These are phyloP conservation scores for Mystacornis crossleyi DNA, from an alignment of 2,113 vertebrate genomes.

Conservation along the genomic window DNA sequence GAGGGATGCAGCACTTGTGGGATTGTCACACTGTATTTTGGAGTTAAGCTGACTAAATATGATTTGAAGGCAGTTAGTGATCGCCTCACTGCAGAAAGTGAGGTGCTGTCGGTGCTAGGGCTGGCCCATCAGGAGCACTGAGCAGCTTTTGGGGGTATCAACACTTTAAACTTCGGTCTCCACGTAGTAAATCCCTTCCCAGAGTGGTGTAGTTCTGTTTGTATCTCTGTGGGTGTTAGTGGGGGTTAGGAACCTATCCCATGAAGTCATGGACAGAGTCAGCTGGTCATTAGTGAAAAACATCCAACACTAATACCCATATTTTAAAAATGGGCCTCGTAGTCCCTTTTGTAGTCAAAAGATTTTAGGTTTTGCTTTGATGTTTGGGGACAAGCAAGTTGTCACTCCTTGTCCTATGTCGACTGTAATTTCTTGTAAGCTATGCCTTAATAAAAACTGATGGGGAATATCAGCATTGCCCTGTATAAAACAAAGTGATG, in stretches of 20 bases:
- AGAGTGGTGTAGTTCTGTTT: not conserved
- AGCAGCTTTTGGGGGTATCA: not conserved
- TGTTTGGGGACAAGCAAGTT: not conserved
- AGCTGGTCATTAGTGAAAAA: not conserved
- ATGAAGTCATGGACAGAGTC: not conserved
- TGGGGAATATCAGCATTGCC: not conserved
- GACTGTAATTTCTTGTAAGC: not conserved
- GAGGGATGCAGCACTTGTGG: not conserved
- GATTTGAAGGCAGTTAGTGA: not conserved
- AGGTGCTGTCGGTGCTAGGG: not conserved
- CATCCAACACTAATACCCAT: not conserved
- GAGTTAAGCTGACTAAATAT: not conserved
- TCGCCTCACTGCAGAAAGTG: not conserved
- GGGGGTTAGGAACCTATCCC: not conserved
- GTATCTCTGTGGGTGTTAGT: not conserved
- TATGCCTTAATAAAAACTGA: not conserved
- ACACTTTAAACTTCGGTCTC: not conserved
- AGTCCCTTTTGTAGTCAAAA: not conserved
- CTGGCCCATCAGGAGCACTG: not conserved
- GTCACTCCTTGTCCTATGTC: not conserved
- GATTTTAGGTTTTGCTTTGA: not conserved
- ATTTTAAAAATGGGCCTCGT: rapidly evolving
- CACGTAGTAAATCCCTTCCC: not conserved
- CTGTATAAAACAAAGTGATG: not conserved
- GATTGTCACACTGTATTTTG: not conserved